Conservation (phyloP, 2,113 vertebrate species). For the Macaca nemestrina region DNA sequence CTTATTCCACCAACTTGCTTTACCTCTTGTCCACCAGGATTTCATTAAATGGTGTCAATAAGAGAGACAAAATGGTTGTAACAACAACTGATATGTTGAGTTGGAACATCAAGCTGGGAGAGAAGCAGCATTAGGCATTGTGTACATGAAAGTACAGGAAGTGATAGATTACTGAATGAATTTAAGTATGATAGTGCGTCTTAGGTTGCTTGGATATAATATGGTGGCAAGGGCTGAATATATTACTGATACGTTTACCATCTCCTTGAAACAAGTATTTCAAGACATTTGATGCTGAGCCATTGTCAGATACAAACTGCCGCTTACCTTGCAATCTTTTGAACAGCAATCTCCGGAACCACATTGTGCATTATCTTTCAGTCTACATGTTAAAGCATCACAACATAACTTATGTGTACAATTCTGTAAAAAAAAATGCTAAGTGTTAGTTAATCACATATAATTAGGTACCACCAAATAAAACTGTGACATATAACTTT, state of each 20-base stretch:
- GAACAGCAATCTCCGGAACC: slow-evolving; percentile 68
- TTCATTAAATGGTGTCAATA: neutral
- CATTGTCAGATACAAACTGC: neutral
- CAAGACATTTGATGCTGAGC: neutral
- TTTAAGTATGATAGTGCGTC: neutral
- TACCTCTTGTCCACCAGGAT: neutral
- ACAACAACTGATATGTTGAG: neutral
- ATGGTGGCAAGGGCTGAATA: neutral
- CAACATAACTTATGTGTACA: slow-evolving; percentile 64
- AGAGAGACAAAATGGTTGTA: neutral
- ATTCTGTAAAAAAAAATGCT: slow-evolving; percentile 36
- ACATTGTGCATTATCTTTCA: fast-evolving
- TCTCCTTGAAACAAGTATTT: neutral
- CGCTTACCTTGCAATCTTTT: slow-evolving; percentile 23
- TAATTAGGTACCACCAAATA: neutral
- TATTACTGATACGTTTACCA: neutral
- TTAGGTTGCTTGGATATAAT: neutral
- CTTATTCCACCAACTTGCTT: neutral
- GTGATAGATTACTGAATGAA: neutral
- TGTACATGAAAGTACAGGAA: neutral
- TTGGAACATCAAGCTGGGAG: neutral
- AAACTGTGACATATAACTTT: neutral
- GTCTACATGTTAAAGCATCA: neutral
- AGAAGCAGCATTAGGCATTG: neutral
- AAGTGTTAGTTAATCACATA: neutral